Percentiles rank a stretch among this genome's conserved stretches.
Conservation (phyloP, 2,888 invertebrate species). For the Anaspis maculata region DNA sequence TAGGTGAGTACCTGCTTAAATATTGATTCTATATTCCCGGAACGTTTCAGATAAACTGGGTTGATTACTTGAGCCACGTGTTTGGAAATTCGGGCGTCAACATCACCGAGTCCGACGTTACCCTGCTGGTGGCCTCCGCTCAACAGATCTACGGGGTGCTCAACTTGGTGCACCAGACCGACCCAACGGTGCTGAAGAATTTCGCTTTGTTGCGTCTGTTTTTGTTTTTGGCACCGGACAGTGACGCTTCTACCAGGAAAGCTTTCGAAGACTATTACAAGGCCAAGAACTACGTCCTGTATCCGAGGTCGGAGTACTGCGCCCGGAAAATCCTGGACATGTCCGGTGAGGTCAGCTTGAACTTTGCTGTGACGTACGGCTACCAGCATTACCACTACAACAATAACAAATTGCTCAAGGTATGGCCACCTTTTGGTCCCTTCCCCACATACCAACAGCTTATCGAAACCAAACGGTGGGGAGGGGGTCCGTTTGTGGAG, state of each 20-base stretch:
- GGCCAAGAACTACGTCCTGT: slow-evolving; percentile 21
- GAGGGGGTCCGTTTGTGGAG: neutral
- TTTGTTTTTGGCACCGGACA: slow-evolving; percentile 35
- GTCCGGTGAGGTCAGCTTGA: slow-evolving; percentile 26
- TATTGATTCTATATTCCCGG: no score
- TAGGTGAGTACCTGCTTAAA: no score
- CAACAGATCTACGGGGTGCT: slow-evolving; percentile 29
- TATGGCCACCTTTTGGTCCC: slow-evolving; percentile 17
- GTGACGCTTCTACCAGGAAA: slow-evolving; percentile 28
- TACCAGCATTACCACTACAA: slow-evolving; percentile 35
- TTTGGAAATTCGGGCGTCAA: slow-evolving; percentile 28
- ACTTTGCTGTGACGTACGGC: slow-evolving; percentile 35
- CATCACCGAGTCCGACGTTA: slow-evolving; percentile 26
- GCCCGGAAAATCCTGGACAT: slow-evolving; percentile 34
- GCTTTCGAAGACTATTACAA: slow-evolving; percentile 31
- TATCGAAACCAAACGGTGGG: neutral
- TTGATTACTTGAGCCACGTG: slow-evolving; percentile 31
- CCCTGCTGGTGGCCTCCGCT: slow-evolving; percentile 15
- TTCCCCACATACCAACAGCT: neutral
- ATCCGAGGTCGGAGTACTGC: slow-evolving; percentile 36
- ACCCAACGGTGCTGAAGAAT: slow-evolving; percentile 31
- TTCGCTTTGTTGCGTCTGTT: slow-evolving; percentile 35
- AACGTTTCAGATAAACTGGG: slow-evolving; percentile 35
- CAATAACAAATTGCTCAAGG: slow-evolving; percentile 28
- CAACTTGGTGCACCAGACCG: slow-evolving; percentile 30